Evolutionary conservation across 2,888 invertebrate genomes (phyloP), one percentile per base, ranked within the genome.

Genomic region (Homarus gammarus): DNA sequence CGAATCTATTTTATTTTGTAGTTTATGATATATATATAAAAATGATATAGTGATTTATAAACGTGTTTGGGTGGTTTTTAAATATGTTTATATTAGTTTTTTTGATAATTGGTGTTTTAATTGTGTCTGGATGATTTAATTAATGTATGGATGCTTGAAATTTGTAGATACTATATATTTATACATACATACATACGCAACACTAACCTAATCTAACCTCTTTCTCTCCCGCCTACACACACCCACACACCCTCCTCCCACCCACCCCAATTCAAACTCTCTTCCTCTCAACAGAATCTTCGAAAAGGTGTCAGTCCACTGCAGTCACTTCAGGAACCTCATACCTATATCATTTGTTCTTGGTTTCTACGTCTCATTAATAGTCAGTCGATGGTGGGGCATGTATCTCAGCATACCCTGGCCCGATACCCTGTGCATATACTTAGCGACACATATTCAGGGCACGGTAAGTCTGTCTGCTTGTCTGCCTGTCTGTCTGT

Each of bases 1-100:
- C 95, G 94, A 94, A 5, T n/a, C n/a, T n/a, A n/a, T n/a, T n/a
- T 0, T 68, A 12, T 2, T 56, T 2, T 73, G 36, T 73, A 22
- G 36, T 36, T 73, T 18, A n/a, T n/a, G n/a, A n/a, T n/a, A n/a
- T n/a, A n/a, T n/a, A n/a, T n/a, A n/a, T n/a, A n/a, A n/a, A n/a
- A n/a, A n/a, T n/a, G n/a, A n/a, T n/a, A n/a, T n/a, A n/a, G n/a
- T n/a, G n/a, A n/a, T n/a, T n/a, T n/a, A n/a, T n/a, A n/a, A n/a
- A n/a, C n/a, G n/a, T n/a, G n/a, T 72, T 33, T 72, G 72, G 38
- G 73, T 73, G 56, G 18, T 56, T 10, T n/a, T n/a, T n/a, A n/a
- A n/a, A n/a, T n/a, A n/a, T n/a, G n/a, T n/a, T n/a, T n/a, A n/a
- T n/a, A n/a, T n/a, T n/a, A n/a, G n/a, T n/a, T n/a, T n/a, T n/a